Evolutionary conservation across 1,140 invertebrate species (phyloP).

Genomic region (Trichonephila clavata): DNA sequence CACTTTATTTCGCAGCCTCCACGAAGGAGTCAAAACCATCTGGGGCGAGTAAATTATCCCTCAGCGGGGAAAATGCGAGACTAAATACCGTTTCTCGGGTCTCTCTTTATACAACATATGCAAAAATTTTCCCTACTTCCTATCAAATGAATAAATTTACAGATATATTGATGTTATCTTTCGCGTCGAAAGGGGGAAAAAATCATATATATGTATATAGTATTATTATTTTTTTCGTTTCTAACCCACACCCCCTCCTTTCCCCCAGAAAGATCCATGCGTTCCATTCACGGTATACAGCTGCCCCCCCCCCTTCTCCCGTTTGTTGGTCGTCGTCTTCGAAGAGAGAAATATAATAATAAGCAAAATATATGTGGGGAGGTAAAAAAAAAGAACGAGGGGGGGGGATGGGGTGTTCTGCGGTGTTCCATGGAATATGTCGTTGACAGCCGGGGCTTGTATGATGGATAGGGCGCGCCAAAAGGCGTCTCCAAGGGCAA

Average conservation of each 20-base stretch:
- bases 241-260: neutral
- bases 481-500: conserved; percentile 62
- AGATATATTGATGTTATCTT: conserved; percentile 51
- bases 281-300: neutral
- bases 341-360: conserved; percentile 41
- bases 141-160: conserved; percentile 71
- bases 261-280: neutral
- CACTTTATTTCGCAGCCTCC: neutral
- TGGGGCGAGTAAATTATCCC: neutral
- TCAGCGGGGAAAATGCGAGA: neutral
- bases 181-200: neutral
- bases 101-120: neutral
- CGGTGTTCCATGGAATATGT: conserved; percentile 71
- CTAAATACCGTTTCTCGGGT: conserved; percentile 8
- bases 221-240: neutral
- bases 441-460: conserved; percentile 43
- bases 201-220: neutral
- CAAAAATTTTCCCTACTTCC: neutral
- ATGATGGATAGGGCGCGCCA: conserved; percentile 50
- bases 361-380: conserved; percentile 46
- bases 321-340: conserved; percentile 45
- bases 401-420: conserved; percentile 11
- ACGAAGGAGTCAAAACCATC: conserved; percentile 9
- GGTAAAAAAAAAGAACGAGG: neutral
- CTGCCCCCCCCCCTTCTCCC: neutral